Evolutionary conservation across 2,797 vertebrate species (phyloP).

Genomic region (Sebastes hubbsi): DNA sequence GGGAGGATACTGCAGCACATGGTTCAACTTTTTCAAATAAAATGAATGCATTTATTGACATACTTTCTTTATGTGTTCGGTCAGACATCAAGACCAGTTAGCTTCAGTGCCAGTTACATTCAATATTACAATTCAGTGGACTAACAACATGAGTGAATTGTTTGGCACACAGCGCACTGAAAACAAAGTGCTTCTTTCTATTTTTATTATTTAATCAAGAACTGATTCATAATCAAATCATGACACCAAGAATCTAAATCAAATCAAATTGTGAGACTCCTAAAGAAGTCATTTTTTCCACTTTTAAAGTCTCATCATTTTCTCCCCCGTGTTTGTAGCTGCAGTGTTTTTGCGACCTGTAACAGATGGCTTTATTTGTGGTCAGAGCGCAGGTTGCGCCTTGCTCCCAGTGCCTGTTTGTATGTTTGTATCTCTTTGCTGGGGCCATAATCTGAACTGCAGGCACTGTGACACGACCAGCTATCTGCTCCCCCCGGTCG

Average conservation of each 20-base stretch:
- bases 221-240: not conserved
- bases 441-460: not conserved
- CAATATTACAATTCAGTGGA: not conserved
- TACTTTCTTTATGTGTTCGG: not conserved
- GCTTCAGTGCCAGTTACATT: not conserved
- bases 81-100: not conserved
- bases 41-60: not conserved
- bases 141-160: not conserved
- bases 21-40: not conserved
- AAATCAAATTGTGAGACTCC: not conserved
- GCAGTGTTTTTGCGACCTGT: not conserved
- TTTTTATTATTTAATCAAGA: not conserved
- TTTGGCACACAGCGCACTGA: not conserved
- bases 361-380: not conserved
- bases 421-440: not conserved
- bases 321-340: not conserved
- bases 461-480: not conserved
- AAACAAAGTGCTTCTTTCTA: not conserved
- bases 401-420: not conserved
- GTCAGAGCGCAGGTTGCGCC: not conserved
- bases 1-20: not conserved
- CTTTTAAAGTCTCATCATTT: not conserved
- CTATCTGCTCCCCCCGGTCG: not conserved
- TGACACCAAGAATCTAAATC: not conserved
- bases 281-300: not conserved